Evolutionary conservation across 2,888 invertebrate species (phyloP), one percentile per base, ranked within the genome.

Genomic region (Hydrotaea cyrtoneurina): DNA sequence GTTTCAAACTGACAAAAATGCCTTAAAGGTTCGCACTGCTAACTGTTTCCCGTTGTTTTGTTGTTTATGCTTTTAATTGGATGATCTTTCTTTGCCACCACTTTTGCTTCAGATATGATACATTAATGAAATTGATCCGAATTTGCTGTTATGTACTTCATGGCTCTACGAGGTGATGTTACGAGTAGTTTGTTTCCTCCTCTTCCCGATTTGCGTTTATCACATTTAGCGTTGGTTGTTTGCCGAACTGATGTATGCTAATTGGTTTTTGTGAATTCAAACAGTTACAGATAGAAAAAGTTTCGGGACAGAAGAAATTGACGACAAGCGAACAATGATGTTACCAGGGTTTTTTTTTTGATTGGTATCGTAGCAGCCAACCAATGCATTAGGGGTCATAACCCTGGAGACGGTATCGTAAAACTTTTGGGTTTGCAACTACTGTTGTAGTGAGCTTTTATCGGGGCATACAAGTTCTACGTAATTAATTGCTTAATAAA

Each of bases 31-130:
- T 78, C 39, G 31, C 2, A 31, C 31, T 19, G 36, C 71, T 75
- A 75, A 78, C 55, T 78, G 46, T 78, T 80, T 74, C 43, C 23
- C 39, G 46, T 43, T 69, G 46, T 69, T 21, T 21, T 69, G 69
- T 78, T 83, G 74, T 74, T 80, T 83, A 80, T 83, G 79, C 10
- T 17, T 71, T 46, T 64, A 77, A 69, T 77, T 39, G 21, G 19
- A 74, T 39, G 55, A 73, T 69, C 46, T 69, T 46, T 69, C 7
- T 66, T 69, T 23, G 69, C 69, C 69, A 69, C 46, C 69, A 69
- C 46, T 69, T 69, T 36, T 36, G 66, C 17, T 19, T 43, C 15
- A 59, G 83, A 77, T 83, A 71, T 69, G 64, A 81, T 77, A 43
- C 46, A 69, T 71, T 74, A 74, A 74, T 74, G 46, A 62, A 74